A percentile compares a stretch with the other conserved stretches of the same genome.
These are phyloP conservation scores for Thunnus albacares DNA, from an alignment of 2,797 vertebrate genomes.

Conservation along the genomic window DNA sequence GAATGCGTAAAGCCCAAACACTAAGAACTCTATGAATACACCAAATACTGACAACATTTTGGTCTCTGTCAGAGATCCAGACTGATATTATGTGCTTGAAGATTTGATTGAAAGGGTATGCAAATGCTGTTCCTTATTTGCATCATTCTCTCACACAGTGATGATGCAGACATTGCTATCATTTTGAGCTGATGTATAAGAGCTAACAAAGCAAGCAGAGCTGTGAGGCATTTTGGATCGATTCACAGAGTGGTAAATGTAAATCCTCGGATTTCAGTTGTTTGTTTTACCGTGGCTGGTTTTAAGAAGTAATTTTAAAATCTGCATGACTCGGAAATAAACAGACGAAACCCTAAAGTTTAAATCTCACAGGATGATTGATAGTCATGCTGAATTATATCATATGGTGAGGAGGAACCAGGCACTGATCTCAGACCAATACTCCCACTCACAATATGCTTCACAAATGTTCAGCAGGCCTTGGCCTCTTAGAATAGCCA, in stretches of 20 bases:
- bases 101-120: slow-evolving; percentile 66
- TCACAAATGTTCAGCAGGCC: slow-evolving; percentile 34
- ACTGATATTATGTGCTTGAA: slow-evolving; percentile 63
- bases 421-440: slow-evolving; percentile 43
- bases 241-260: slow-evolving; percentile 35
- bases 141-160: slow-evolving; percentile 43
- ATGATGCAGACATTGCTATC: slow-evolving; percentile 58
- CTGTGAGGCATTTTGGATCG: slow-evolving; percentile 50
- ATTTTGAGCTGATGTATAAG: slow-evolving; percentile 48
- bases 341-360: slow-evolving; percentile 18
- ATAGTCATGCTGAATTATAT: slow-evolving; percentile 36
- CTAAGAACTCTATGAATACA: slow-evolving; percentile 21
- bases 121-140: slow-evolving; percentile 58
- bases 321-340: neutral
- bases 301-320: slow-evolving; percentile 28
- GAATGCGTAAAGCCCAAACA: slow-evolving; percentile 15
- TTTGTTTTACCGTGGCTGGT: slow-evolving; percentile 25
- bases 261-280: slow-evolving; percentile 40
- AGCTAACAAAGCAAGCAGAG: slow-evolving; percentile 48
- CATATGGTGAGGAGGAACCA: slow-evolving; percentile 41
- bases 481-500: slow-evolving; percentile 24
- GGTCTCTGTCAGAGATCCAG: slow-evolving; percentile 60
- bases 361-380: slow-evolving; percentile 41
- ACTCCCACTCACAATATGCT: slow-evolving; percentile 69
- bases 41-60: slow-evolving; percentile 40